A percentile compares a stretch with the other conserved stretches of the same genome.
Evolutionary conservation across 2,888 invertebrate genomes (phyloP).

Genomic region (Augiades crinisus): DNA sequence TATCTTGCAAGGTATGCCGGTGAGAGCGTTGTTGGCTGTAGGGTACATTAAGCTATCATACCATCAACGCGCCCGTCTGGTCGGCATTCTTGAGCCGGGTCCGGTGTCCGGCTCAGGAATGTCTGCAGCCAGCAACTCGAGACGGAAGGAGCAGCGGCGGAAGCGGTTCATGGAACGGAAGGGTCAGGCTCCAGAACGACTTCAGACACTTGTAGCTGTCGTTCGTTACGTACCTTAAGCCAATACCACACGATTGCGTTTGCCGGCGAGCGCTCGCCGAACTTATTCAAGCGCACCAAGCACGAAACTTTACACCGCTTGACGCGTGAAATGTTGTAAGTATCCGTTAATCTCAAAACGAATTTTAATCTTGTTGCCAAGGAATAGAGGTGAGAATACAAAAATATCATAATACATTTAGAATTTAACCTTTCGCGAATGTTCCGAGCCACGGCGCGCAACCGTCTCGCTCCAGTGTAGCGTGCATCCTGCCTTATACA

Average conservation of each 20-base stretch:
- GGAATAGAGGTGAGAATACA: conserved; percentile 34
- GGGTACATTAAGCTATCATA: conserved; percentile 70
- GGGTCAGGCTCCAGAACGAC: conserved; percentile 40
- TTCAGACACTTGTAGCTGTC: conserved; percentile 31
- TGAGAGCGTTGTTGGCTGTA: conserved; percentile 43
- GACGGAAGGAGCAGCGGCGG: conserved; percentile 78
- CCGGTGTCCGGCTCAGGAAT: conserved; percentile 71
- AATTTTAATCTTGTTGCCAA: conserved; percentile 26
- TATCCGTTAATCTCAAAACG: conserved; percentile 17
- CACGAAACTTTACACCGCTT: conserved; percentile 45
- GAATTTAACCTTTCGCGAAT: conserved; percentile 42
- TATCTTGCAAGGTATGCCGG: conserved; percentile 55
- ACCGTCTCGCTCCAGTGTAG: conserved; percentile 77
- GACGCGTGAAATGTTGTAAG: conserved; percentile 36
- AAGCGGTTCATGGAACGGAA: conserved; percentile 75
- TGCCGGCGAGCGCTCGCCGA: background rate
- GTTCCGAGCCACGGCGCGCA: conserved; percentile 66
- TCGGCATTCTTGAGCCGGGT: conserved; percentile 68
- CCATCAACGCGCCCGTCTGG: conserved; percentile 61
- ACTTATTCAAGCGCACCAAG: conserved; percentile 26
- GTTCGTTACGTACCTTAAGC: conserved; percentile 34
- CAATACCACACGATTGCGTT: conserved; percentile 29
- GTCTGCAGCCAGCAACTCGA: conserved; percentile 74
- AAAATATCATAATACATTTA: conserved; percentile 25
- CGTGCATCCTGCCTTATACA: conserved; percentile 72